A percentile compares a stretch with the other conserved stretches of the same genome.
Evolutionary conservation across 2,888 invertebrate genomes (phyloP).

Genomic region (Nebria brevicollis): DNA sequence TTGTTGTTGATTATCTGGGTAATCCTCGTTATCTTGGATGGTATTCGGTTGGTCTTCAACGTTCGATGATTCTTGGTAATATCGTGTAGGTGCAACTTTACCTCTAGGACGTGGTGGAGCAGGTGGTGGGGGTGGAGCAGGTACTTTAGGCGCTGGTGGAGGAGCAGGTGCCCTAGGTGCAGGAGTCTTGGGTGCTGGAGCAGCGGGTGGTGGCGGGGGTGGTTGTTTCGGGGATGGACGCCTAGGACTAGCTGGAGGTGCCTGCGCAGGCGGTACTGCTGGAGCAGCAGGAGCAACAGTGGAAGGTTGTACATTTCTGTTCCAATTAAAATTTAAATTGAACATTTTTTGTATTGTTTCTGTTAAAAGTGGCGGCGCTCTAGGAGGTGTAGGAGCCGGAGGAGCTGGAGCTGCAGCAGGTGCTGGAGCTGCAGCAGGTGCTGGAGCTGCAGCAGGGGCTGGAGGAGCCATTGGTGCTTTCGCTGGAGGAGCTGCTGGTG

Average conservation of each 20-base stretch:
- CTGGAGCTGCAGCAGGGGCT: slow-evolving; percentile 44
- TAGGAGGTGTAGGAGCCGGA: slow-evolving; percentile 32
- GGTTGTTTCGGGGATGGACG: slow-evolving; percentile 37
- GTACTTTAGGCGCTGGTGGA: slow-evolving; percentile 33
- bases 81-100: slow-evolving; percentile 7
- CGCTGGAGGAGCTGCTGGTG: slow-evolving; percentile 49
- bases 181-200: slow-evolving; percentile 35
- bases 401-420: slow-evolving; percentile 40
- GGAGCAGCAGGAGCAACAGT: slow-evolving; percentile 49
- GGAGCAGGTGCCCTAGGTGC: slow-evolving; percentile 25
- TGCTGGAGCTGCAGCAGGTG: slow-evolving; percentile 50
- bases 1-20: slow-evolving; percentile 45
- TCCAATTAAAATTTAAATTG: slow-evolving; percentile 60
- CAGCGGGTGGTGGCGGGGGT: slow-evolving; percentile 23
- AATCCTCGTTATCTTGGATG: slow-evolving; percentile 43
- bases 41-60: slow-evolving; percentile 35
- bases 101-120: slow-evolving; percentile 39
- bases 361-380: slow-evolving; percentile 55
- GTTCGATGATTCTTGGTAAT: slow-evolving; percentile 37
- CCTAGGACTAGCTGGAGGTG: slow-evolving; percentile 42
- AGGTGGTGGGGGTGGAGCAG: slow-evolving; percentile 41
- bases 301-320: slow-evolving; percentile 55
- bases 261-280: slow-evolving; percentile 37
- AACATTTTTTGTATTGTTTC: slow-evolving; percentile 60
- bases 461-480: slow-evolving; percentile 31